A percentile compares a stretch with the other conserved stretches of the same genome.
Conservation (phyloP, 1,140 invertebrate species). For the Pinna nobilis region DNA sequence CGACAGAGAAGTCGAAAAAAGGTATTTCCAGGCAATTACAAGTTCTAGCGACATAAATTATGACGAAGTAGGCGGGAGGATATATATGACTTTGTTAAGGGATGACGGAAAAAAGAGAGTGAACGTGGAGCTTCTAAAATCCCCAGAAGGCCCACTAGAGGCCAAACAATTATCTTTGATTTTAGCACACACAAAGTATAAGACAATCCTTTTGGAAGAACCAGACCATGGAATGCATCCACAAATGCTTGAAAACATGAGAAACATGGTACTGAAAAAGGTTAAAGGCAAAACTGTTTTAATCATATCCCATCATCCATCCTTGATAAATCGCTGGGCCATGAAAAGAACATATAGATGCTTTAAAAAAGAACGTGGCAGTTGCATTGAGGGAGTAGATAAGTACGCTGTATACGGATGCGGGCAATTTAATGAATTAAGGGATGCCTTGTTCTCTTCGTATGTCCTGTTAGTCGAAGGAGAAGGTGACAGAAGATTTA, state of each 20-base stretch:
- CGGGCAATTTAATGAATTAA: too few relatives aligned
- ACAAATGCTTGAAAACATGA: constrained; percentile 27
- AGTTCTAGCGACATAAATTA: background rate
- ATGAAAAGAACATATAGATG: constrained; percentile 2
- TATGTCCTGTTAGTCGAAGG: too few relatives aligned
- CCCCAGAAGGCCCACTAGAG: constrained; percentile 35
- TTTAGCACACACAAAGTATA: constrained; percentile 20
- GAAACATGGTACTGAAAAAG: background rate
- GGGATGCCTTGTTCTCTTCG: too few relatives aligned
- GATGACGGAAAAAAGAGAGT: background rate
- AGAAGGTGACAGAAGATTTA: too few relatives aligned
- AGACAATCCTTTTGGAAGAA: constrained; percentile 25
- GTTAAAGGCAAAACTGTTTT: constrained; percentile 1
- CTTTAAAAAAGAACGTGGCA: too few relatives aligned
- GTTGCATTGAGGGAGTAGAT: too few relatives aligned
- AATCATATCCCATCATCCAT: constrained; percentile 23
- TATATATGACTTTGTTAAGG: background rate
- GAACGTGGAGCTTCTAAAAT: constrained; percentile 12
- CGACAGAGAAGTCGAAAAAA: background rate
- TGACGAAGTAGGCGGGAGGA: background rate
- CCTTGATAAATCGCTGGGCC: constrained; percentile 15
- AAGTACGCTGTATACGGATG: too few relatives aligned
- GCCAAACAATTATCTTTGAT: constrained; percentile 29
- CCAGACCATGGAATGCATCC: constrained; percentile 37
- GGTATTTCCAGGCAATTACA: background rate